These are phyloP conservation scores for Brachionus koreanus DNA, from an alignment of 1,140 invertebrate species.

Conservation along the genomic window DNA sequence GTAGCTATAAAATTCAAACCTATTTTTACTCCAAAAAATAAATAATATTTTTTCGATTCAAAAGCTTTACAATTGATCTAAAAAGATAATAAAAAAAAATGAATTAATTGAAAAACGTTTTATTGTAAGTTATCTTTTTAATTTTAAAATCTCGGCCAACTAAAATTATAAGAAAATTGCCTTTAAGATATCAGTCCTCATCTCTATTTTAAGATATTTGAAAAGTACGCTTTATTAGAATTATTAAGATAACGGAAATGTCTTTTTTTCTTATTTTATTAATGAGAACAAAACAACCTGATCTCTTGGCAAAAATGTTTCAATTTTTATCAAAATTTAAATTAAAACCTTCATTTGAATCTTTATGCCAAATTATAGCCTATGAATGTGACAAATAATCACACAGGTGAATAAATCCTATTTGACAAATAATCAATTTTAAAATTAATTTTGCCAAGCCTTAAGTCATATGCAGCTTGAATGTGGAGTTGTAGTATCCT, in stretches of 20 bases:
- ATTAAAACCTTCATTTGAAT: not conserved
- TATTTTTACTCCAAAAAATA: not conserved
- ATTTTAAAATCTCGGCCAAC: not conserved
- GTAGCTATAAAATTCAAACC: not conserved
- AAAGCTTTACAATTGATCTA: not conserved
- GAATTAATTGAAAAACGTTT: not conserved
- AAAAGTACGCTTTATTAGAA: not conserved
- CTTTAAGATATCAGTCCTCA: not conserved
- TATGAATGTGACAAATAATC: not conserved
- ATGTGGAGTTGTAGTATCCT: not conserved
- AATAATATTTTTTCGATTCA: not conserved
- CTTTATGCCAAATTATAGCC: not conserved
- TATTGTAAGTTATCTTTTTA: not conserved
- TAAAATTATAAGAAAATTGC: not conserved
- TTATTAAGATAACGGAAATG: not conserved
- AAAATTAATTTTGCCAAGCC: not conserved
- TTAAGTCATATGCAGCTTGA: not conserved
- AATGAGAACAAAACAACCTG: not conserved
- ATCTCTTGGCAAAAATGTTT: not conserved
- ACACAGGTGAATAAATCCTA: not conserved
- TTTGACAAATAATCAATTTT: not conserved
- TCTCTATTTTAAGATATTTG: not conserved
- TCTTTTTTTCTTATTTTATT: not conserved
- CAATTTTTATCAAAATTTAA: not conserved
- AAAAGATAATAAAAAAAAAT: not conserved